These are phyloP conservation scores for Aphelenchoides besseyi DNA, from an alignment of 1,140 invertebrate genomes.

Conservation along the genomic window DNA sequence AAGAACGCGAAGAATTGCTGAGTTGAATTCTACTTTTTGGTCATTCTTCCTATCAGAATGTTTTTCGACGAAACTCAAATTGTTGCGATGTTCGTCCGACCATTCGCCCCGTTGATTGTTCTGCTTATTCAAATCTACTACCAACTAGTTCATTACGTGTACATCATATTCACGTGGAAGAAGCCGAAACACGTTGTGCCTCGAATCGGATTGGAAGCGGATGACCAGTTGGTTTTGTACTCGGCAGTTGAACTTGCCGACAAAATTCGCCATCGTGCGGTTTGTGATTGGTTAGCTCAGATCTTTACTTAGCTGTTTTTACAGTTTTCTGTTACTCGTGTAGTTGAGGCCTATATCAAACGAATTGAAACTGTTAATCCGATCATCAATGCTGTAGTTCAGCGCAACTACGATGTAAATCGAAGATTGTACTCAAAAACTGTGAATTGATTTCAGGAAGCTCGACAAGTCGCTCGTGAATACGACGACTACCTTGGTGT, in stretches of 20 bases:
- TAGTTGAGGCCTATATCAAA: constrained; percentile 50
- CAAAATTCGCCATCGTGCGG: constrained; percentile 36
- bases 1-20: too few species aligned
- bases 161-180: background rate
- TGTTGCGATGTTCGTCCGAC: background rate
- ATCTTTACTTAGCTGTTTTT: constrained; percentile 1
- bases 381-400: constrained; percentile 40
- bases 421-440: too few species aligned
- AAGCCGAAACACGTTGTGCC: background rate
- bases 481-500: constrained; percentile 41
- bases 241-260: constrained; percentile 18
- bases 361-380: constrained; percentile 38
- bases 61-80: background rate
- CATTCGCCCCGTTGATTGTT: background rate
- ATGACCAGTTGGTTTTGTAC: background rate
- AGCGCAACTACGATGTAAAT: constrained; percentile 40
- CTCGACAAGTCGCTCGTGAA: constrained; percentile 28
- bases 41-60: background rate
- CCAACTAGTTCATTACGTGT: background rate
- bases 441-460: too few species aligned
- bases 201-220: background rate
- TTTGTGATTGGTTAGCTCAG: constrained; percentile 13
- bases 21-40: too few species aligned
- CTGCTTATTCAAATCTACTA: background rate
- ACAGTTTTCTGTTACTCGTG: background rate